phyloP scores from a whole-genome alignment of 2,888 invertebrate genomes.

The Mongoloraphidia duomilia region DNA sequence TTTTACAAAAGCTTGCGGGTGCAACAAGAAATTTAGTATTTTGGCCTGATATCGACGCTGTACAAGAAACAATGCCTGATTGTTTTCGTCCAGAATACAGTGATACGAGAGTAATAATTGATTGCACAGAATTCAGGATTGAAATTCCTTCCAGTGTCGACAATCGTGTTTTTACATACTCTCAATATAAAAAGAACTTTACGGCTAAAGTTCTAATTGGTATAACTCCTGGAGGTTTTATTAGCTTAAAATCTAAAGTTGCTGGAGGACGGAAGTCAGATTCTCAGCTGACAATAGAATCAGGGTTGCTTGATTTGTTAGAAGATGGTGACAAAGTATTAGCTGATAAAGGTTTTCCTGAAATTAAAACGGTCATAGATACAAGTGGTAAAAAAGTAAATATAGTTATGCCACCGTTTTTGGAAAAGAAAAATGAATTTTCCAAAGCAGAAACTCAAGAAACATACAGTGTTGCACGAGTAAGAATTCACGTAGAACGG shows the following conservation, averaged over 20 bases:
- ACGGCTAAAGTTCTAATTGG: slow-evolving; percentile 12
- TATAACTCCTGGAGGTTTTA: slow-evolving; percentile 13
- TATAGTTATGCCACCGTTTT: slow-evolving; percentile 8
- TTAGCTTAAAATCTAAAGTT: slow-evolving; percentile 12
- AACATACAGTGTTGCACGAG: too few relatives aligned
- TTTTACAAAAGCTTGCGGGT: neutral
- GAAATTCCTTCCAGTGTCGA: slow-evolving; percentile 1
- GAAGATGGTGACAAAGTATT: slow-evolving; percentile 13
- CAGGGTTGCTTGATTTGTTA: slow-evolving; percentile 8
- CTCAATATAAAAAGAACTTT: slow-evolving; percentile 9
- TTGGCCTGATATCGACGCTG: slow-evolving; percentile 2
- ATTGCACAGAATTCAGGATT: slow-evolving; percentile 6
- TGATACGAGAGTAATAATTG: slow-evolving; percentile 5
- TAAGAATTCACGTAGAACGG: too few relatives aligned
- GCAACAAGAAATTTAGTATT: slow-evolving; percentile 4
- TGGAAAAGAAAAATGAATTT: slow-evolving; percentile 5
- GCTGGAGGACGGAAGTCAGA: slow-evolving; percentile 13
- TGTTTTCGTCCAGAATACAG: slow-evolving; percentile 4
- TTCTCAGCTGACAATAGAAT: slow-evolving; percentile 13
- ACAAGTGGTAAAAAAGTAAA: slow-evolving; percentile 6
- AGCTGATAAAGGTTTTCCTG: slow-evolving; percentile 10
- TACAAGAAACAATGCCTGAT: slow-evolving; percentile 6
- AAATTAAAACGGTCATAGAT: slow-evolving; percentile 4
- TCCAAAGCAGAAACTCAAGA: too few relatives aligned
- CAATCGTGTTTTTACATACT: slow-evolving; percentile 2